Evolutionary conservation across 2,888 invertebrate genomes (phyloP), one percentile per base, ranked within the genome.

Genomic region (Orgyia antiqua): DNA sequence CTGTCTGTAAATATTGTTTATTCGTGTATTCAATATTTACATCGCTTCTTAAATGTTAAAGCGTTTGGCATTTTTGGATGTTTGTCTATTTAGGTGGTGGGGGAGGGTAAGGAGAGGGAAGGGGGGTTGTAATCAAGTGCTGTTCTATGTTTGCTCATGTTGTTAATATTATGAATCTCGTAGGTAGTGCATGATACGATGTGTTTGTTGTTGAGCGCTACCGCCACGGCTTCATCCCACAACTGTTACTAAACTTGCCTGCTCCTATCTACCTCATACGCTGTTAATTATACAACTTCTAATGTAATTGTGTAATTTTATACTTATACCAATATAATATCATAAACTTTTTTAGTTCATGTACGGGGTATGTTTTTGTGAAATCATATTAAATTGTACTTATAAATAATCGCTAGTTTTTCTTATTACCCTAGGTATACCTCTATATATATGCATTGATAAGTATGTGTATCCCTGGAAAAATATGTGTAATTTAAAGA

Each of bases 311-410:
- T 64, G 77, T 83, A 80, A 82, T 80, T 80, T 79, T 80, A 75
- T 80, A 80, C 77, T 71, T 80, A 65, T 64, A 80, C 76, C 77
- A 78, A 69, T 74, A 64, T 77, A 71, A 64, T 76, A 70, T 73
- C 45, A 58, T 82, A 82, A 71, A 76, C 68, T 69, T 76, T 72
- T 33, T 68, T 76, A 74, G 76, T 83, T 84, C 66, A 68, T 82
- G 72, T 82, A 78, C 66, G 73, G 83, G 82, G 76, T 79, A 80
- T 72, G 77, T 86, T 80, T 51, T 83, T 84, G 83, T 86, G 83
- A 73, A 79, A 77, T 76, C 69, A 74, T 76, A 83, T 78, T 83
- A 86, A 77, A 84, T 78, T 83, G 84, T 84, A 84, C 82, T 83
- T 86, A 83, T 78, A 69, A 80, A 75, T 72, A 71, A 83, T 58